These are phyloP conservation scores for Phaonia tiefii DNA, from an alignment of 2,888 invertebrate species.

Conservation along the genomic window DNA sequence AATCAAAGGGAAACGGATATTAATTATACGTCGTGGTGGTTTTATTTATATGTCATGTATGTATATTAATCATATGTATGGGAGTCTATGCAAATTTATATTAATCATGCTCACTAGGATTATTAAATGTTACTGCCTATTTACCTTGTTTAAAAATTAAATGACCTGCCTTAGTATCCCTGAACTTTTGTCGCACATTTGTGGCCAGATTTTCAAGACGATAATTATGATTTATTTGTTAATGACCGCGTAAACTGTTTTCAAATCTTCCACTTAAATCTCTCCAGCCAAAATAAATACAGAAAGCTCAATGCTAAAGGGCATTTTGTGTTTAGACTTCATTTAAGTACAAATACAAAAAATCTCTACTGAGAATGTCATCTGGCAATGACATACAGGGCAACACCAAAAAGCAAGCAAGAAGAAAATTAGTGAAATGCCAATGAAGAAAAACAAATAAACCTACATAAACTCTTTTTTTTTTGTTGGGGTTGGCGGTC, in stretches of 20 bases:
- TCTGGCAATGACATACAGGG: constrained; percentile 18
- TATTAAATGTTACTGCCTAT: no score
- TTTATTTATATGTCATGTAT: no score
- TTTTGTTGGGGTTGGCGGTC: no score
- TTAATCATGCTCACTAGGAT: no score
- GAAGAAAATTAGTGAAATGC: background rate
- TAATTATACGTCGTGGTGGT: no score
- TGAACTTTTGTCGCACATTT: background rate
- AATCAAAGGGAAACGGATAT: no score
- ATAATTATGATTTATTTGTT: constrained; percentile 27
- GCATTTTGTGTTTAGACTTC: constrained; percentile 18
- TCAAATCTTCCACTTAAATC: constrained; percentile 14
- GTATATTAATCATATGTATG: no score
- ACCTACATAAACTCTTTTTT: constrained; percentile 27
- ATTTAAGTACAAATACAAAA: constrained; percentile 9
- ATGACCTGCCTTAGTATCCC: background rate
- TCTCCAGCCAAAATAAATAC: background rate
- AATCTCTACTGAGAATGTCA: background rate
- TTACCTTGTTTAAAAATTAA: no score
- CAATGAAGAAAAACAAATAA: constrained; percentile 1
- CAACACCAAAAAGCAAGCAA: background rate
- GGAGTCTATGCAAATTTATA: no score
- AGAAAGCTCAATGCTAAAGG: constrained; percentile 1
- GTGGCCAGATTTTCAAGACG: constrained; percentile 8
- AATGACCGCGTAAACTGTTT: constrained; percentile 11